Evolutionary conservation across 2,888 invertebrate genomes (phyloP), one percentile per base, ranked within the genome.

Genomic region (Tortricodes alternella): DNA sequence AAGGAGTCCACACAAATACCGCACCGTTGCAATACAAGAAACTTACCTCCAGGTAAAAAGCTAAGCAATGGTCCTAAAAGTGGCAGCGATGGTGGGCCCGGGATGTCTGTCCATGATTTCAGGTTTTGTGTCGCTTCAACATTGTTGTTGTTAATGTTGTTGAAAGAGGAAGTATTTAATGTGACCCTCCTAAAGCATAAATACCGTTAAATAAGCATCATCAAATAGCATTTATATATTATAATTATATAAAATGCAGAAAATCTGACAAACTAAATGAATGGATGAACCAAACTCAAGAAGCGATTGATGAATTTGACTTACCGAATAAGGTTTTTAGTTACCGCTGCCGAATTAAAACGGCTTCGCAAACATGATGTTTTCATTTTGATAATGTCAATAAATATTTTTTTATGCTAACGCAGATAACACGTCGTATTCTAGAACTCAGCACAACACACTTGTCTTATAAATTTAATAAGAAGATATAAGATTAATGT

Each of bases 1-100:
- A n/a, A n/a, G n/a, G n/a, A n/a, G n/a, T n/a, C n/a, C n/a, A n/a
- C n/a, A n/a, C n/a, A n/a, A n/a, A n/a, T n/a, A n/a, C n/a, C n/a
- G n/a, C n/a, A n/a, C n/a, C n/a, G n/a, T n/a, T n/a, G n/a, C n/a
- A n/a, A n/a, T 32, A 32, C 9, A 15, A 9, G 8, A 2, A n/a
- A 24, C 64, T 55, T 61, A 81, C 83, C 79, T 65, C 78, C 78
- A 8, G 78, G 78, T 2, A 85, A 9, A 29, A 80, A 79, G 51
- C 80, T 71, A n/a, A 60, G 67, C 0, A 75, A 5, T 46, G 66
- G 71, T 11, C 90, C 91, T 35, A 92, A 67, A 3, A 91, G 32
- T 0, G 91, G 89, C 11, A 85, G 50, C 0, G 81, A 64, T 3
- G 79, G 70, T 0, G 92, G 92, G 0, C 92, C 92, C 0, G 92